Conservation (phyloP, 1,140 invertebrate genomes). For the Psilanteris sp. region DNA sequence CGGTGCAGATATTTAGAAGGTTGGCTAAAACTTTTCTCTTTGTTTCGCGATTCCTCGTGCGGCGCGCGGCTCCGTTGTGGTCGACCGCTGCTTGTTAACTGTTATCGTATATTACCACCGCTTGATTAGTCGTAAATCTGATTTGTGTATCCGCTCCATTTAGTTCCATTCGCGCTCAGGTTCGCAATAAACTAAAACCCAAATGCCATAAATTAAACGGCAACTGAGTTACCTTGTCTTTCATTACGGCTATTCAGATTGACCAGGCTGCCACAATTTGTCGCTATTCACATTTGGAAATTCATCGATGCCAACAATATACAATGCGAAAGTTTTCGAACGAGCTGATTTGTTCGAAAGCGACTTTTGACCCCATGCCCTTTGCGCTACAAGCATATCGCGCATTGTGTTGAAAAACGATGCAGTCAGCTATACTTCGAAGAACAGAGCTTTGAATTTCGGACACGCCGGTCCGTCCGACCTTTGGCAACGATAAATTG, state of each 20-base stretch:
- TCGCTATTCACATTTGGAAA: conserved; percentile 17
- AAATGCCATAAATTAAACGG: conserved; percentile 10
- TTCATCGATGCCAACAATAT: not conserved
- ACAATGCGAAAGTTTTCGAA: conserved; percentile 13
- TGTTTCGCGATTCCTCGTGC: not conserved
- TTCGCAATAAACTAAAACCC: conserved; percentile 2
- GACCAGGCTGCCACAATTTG: conserved; percentile 17
- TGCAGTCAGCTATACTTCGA: conserved; percentile 40
- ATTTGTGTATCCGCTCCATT: conserved; percentile 20
- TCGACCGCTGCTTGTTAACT: conserved; percentile 55
- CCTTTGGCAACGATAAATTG: conserved; percentile 51
- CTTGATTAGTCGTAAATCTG: conserved; percentile 24
- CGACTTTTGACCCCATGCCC: conserved; percentile 8
- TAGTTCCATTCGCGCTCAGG: not conserved
- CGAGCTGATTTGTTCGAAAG: conserved; percentile 11
- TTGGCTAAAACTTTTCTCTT: conserved; percentile 33
- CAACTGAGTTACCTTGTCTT: conserved; percentile 1
- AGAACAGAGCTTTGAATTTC: conserved; percentile 43
- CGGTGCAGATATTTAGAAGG: not conserved
- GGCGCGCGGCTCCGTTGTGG: conserved; percentile 23
- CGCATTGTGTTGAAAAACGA: conserved; percentile 25
- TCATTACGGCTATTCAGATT: conserved; percentile 2
- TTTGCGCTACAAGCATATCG: conserved; percentile 26
- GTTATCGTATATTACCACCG: conserved; percentile 49
- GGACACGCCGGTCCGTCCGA: conserved; percentile 24